Evolutionary conservation across 2,797 vertebrate genomes (phyloP), one percentile per base, ranked within the genome.

Genomic region (Microcaecilia unicolor): DNA sequence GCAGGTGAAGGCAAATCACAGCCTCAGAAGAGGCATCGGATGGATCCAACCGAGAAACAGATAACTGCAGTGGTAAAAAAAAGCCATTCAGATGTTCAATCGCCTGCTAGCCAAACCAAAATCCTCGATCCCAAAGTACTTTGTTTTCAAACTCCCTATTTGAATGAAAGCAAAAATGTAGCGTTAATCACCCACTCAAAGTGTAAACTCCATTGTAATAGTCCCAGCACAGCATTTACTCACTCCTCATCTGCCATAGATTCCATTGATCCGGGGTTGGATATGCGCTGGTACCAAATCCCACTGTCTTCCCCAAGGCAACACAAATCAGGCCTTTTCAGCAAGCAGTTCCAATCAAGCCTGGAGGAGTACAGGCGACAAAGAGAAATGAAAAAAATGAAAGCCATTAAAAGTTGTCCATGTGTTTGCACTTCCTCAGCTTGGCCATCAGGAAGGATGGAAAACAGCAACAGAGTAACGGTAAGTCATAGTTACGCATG

Each of bases 351-450:
- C 28, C 34, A 51, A 27, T 28, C 34, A 12, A 46, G 51, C 8
- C 41, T 55, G 3, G 18, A 12, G 13, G 24, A 22, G 6, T 52
- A 48, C 34, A 48, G 33, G 31, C 48, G 31, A 15, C 39, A 51
- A 9, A 20, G 28, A 0, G 20, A 24, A 25, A 7, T 5, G 8
- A 55, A 35, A 15, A 13, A 7, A 2, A 25, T 44, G 11, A 45
- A 26, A 16, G n/a, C n/a, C n/a, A n/a, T n/a, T n/a, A n/a, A n/a
- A n/a, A n/a, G n/a, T n/a, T n/a, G n/a, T n/a, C n/a, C n/a, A n/a
- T n/a, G n/a, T n/a, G n/a, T n/a, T n/a, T n/a, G n/a, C n/a, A n/a
- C n/a, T n/a, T n/a, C n/a, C n/a, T n/a, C n/a, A n/a, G n/a, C n/a
- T n/a, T n/a, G n/a, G n/a, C n/a, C n/a, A n/a, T n/a, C n/a, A n/a